Evolutionary conservation across 2,888 invertebrate genomes (phyloP).

Genomic region (Patella depressa): DNA sequence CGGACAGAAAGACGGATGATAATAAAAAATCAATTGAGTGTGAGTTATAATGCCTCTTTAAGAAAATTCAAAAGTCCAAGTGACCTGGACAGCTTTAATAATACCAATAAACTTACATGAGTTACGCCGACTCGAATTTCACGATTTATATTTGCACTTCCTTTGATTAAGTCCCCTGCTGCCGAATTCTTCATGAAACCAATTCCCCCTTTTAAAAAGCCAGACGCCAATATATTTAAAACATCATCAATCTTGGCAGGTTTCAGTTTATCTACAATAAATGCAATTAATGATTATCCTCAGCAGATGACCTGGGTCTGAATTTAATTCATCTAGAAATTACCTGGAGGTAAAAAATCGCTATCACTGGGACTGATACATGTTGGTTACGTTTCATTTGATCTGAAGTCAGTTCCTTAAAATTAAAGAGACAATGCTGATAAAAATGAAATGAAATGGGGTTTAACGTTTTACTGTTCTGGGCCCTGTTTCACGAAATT

Average conservation of each 20-base stretch:
- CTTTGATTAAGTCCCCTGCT: constrained; percentile 97
- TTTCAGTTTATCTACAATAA: constrained; percentile 55
- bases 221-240: constrained; percentile 89
- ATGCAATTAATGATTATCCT: neutral
- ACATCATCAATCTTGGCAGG: constrained; percentile 81
- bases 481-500: no score
- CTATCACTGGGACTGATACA: neutral
- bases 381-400: neutral
- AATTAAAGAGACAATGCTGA: neutral
- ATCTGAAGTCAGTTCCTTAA: neutral
- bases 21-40: no score
- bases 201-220: constrained; percentile 93
- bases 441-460: neutral
- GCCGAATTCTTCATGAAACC: constrained; percentile 81
- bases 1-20: no score
- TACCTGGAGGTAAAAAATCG: neutral
- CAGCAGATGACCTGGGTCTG: neutral
- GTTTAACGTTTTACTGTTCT: no score
- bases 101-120: constrained; percentile 79
- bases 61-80: no score
- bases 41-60: no score
- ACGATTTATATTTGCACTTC: constrained; percentile 90
- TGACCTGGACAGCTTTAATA: no score
- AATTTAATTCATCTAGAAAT: neutral
- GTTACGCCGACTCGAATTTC: constrained; percentile 98